Base-by-base conservation (phyloP, 2,888 invertebrate species). In the Drosophila buzzatii region DNA sequence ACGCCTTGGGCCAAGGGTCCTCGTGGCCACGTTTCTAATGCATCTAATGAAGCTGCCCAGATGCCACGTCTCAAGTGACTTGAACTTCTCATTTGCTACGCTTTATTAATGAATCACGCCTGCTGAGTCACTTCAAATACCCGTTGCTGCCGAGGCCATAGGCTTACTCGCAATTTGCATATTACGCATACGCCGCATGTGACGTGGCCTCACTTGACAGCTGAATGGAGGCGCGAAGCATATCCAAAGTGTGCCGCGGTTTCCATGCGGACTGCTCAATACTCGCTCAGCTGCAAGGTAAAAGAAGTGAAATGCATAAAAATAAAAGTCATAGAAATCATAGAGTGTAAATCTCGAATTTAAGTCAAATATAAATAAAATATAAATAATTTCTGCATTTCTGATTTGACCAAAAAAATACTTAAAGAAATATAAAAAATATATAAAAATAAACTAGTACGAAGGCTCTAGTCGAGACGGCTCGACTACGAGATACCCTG, bases 151-250 rank as follows among this genome's bases (percentile, higher is more conserved):
- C 41, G 8, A 1, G 35, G 35, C 1, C 44, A 42, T 33, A 16
- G 18, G 66, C 37, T 52, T 6, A 6, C n/a, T 23, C 18, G 27
- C 45, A 74, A 74, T 80, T 77, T 69, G 64, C 77, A 79, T 81
- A 81, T 79, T 49, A 69, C 80, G 67, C 53, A 79, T 78, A 81
- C 81, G 79, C 76, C 57, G 51, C 23, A 49, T 73, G 55, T 7
- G 7, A 41, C 27, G 44, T 6, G n/a, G 42, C 8, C 23, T 37
- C 4, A 23, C 47, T 31, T 37, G 37, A 16, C 70, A 76, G 76
- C 70, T 73, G 79, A 42, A 44, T 18, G 31, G n/a, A 33, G 56
- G 9, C 33, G 53, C 3, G n/a, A 39, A n/a, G 20, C 53, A 16
- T 4, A 14, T 8, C 10, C 14, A n/a, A 31, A 33, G 1, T 51